Evolutionary conservation across 1,140 invertebrate species (phyloP), one percentile per base, ranked within the genome.

Genomic region (Saccostrea glomerata): DNA sequence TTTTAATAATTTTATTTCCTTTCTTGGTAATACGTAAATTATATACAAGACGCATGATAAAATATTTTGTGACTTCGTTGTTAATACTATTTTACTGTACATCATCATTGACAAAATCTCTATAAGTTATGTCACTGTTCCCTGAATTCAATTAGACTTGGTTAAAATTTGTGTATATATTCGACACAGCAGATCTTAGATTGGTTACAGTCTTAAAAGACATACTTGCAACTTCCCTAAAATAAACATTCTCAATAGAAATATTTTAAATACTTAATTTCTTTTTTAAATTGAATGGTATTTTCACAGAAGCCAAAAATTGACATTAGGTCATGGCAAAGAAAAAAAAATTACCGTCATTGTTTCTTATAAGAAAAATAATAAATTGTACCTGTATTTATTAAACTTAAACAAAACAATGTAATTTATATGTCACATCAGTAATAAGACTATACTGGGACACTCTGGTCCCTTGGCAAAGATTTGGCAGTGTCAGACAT

Each of bases 21-120:
- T 77, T 77, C 70, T 25, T 77, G 70, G 70, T 36, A 77, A 30
- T 77, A 77, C 15, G 70, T 30, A 36, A 30, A 77, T 30, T 77
- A 77, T 77, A 77, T 77, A 77, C 70, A 77, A 30, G 15, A 77
- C 36, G 70, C 12, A 77, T 36, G 70, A 77, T 77, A 77, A 77
- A 30, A 30, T 77, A 77, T 77, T 77, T 77, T 77, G 70, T 77
- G 70, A 77, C 70, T 77, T 77, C 25, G 70, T 77, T 77, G 70
- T 77, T 63, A 77, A 77, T 30, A 30, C 70, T 77, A 30, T 30
- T 77, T 77, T 15, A 77, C 70, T 77, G 70, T 77, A 77, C 25
- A 77, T 30, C 70, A 77, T 25, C 70, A 13, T 36, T 12, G 30
- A 77, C 70, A 77, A 77, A 77, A 36, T 30, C 58, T n/a, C 6